A percentile compares a stretch with the other conserved stretches of the same genome.
phyloP scores from a whole-genome alignment of 2,113 vertebrate genomes.

The Sinocyclocheilus grahami region DNA sequence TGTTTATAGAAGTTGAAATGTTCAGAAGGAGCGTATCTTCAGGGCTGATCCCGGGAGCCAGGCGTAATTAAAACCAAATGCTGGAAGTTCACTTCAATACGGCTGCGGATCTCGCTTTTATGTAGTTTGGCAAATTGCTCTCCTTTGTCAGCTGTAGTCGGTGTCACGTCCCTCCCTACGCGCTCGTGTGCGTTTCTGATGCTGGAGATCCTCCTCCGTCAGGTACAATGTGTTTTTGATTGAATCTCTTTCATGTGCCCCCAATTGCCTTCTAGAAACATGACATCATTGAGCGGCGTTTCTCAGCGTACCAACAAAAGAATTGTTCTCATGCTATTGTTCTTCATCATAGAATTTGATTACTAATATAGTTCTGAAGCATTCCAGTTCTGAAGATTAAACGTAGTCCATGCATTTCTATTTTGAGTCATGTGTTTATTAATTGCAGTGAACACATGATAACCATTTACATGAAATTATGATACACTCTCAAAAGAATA shows the following conservation, averaged over 20 bases:
- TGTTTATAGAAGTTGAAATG: constrained; percentile 79
- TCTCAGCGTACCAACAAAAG: constrained; percentile 59
- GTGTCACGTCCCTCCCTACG: constrained; percentile 69
- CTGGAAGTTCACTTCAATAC: constrained; percentile 71
- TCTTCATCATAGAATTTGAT: constrained; percentile 1
- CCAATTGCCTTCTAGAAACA: constrained; percentile 66
- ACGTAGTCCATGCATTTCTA: neutral
- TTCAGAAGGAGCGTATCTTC: constrained; percentile 76
- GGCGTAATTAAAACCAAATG: constrained; percentile 79
- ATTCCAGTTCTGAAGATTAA: neutral
- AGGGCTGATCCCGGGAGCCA: constrained; percentile 69
- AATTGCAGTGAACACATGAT: neutral
- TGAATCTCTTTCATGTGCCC: constrained; percentile 64
- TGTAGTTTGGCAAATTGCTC: constrained; percentile 71
- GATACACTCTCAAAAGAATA: neutral
- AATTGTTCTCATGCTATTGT: constrained; percentile 61
- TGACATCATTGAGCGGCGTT: constrained; percentile 69
- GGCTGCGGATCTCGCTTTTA: constrained; percentile 71
- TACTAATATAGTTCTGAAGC: neutral
- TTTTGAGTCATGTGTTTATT: neutral
- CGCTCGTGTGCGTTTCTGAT: constrained; percentile 66
- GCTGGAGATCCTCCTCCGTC: constrained; percentile 56
- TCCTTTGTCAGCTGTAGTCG: constrained; percentile 72
- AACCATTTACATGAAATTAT: neutral
- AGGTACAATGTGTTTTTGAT: constrained; percentile 75